Base-by-base conservation (phyloP, 2,888 invertebrate species). In the Oxycera nigricornis region DNA sequence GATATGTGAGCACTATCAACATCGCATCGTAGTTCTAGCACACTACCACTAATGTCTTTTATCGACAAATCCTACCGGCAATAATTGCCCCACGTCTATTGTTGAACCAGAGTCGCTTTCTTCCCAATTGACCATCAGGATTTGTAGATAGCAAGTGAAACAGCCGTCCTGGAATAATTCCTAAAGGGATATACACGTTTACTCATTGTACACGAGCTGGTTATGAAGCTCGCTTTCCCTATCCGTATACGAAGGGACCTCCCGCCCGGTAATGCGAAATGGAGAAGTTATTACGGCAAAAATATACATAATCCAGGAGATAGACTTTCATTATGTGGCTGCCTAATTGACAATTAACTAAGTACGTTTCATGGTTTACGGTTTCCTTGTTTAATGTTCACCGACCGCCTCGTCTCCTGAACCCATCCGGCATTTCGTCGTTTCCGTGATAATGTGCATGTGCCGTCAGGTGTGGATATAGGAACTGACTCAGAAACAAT, bases 311-410 rank as follows among this genome's bases (percentile, higher is more conserved):
- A 67, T 67, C 67, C 52, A 7, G 50, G 28, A 41, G 30, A 41
- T 65, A 50, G 26, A 68, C 68, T 50, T 50, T 68, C 50, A 52
- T 68, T 70, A 55, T 31, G 52, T 52, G 52, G 70, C 55, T 22
- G 11, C 52, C 70, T 52, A 70, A 70, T 70, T 70, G 70, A 70
- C 70, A 52, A 70, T 70, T 70, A 55, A 70, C 70, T 70, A 70
- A 70, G 52, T 70, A 70, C 52, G 55, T 55, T 65, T 70, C 70
- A 52, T 52, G 31, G 55, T 31, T 67, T 67, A 67, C 14, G 67
- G 24, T 67, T 67, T 41, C 67, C 67, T 46, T 39, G 46, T 22
- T 41, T 39, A 31, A 26, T 24, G 24, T 39, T 26, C 3, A 14
- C 7, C 55, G n/a, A n/a, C 59, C n/a, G 26, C 20, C 17, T 9